These are phyloP conservation scores for Siderastrea radians DNA, from an alignment of 92 coral and sea anemone genomes.

Conservation along the genomic window DNA sequence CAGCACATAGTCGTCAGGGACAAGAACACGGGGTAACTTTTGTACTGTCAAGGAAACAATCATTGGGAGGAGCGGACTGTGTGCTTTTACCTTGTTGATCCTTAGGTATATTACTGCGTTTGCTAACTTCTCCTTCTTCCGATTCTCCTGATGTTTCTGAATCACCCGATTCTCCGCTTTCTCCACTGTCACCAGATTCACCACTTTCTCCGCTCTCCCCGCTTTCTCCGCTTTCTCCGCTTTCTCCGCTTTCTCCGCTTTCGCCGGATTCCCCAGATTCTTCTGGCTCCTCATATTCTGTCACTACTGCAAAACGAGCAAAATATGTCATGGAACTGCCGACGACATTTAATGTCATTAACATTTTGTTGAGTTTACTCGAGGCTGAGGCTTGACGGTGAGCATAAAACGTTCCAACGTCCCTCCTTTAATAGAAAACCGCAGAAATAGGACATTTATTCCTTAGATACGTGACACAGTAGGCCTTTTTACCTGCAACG, in stretches of 20 bases:
- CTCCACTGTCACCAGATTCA: slow-evolving; percentile 44
- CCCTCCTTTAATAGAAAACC: too few species aligned
- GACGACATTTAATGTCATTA: too few species aligned
- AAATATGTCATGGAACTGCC: too few species aligned
- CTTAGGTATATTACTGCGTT: slow-evolving; percentile 58
- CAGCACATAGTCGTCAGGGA: background rate
- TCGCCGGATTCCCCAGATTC: slow-evolving; percentile 55
- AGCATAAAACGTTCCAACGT: too few species aligned
- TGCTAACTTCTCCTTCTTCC: slow-evolving; percentile 19
- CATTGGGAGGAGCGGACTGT: background rate
- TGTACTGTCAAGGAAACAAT: background rate
- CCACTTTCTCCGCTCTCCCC: slow-evolving; percentile 48
- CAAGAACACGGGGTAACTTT: background rate
- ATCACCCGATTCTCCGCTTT: slow-evolving; percentile 43
- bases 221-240: slow-evolving; percentile 42
- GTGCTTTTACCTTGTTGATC: slow-evolving; percentile 49
- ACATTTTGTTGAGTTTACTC: too few species aligned
- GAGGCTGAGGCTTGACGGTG: too few species aligned
- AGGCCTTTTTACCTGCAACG: too few species aligned
- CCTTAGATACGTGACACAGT: too few species aligned
- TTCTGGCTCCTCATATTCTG: slow-evolving; percentile 15
- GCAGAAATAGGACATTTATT: too few species aligned
- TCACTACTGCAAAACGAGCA: background rate
- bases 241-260: slow-evolving; percentile 47
- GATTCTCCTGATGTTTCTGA: slow-evolving; percentile 40